Evolutionary conservation across 2,797 vertebrate genomes (phyloP).

Genomic region (Halcyon chelicuti): DNA sequence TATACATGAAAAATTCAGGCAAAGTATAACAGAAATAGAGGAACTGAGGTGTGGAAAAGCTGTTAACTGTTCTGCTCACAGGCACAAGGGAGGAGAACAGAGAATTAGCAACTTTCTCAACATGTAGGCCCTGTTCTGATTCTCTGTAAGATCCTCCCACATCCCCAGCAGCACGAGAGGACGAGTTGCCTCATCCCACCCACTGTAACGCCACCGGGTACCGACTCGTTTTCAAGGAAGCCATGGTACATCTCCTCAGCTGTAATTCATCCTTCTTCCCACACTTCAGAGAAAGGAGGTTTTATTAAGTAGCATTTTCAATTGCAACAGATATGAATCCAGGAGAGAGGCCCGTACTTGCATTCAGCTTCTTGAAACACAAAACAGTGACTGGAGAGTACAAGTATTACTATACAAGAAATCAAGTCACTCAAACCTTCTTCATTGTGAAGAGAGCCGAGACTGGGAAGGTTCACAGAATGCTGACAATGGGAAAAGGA

Average conservation of each 20-base stretch:
- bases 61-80: not conserved
- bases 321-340: not conserved
- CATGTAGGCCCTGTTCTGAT: not conserved
- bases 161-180: not conserved
- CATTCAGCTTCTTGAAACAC: constrained; percentile 7
- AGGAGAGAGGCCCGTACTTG: not conserved
- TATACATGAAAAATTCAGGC: not conserved
- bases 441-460: constrained; percentile 3
- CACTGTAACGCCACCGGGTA: not conserved
- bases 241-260: not conserved
- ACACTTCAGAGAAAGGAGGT: not conserved
- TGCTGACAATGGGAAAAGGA: not conserved
- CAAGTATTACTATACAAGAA: not conserved
- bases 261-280: constrained; percentile 36
- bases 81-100: not conserved
- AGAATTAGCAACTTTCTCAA: not conserved
- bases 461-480: constrained; percentile 18
- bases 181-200: not conserved
- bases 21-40: not conserved
- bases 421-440: not conserved
- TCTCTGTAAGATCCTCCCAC: not conserved
- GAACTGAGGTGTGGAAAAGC: not conserved
- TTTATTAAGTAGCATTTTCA: constrained; percentile 51
- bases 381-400: not conserved
- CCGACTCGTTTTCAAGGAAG: not conserved